Evolutionary conservation across 2,888 invertebrate species (phyloP), one percentile per base, ranked within the genome.

Genomic region (Lycia hirtaria): DNA sequence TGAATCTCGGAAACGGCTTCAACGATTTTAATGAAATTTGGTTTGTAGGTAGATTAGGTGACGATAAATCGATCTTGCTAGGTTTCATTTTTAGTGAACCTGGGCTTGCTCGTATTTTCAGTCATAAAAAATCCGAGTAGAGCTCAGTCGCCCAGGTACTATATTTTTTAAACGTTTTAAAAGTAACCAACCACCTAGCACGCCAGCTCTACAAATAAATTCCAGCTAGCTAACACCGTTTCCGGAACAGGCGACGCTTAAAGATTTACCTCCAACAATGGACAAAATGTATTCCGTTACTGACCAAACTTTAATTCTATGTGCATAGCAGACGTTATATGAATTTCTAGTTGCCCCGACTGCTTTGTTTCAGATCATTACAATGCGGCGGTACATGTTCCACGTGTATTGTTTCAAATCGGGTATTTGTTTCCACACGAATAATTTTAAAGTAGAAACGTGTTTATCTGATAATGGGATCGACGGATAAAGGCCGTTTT

Each of bases 341-440:
- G 72, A 76, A 73, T 72, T 76, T 73, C 71, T 75, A 75, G 73
- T 72, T 71, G 69, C 70, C 67, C 67, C 73, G 71, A 76, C 67
- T 69, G 72, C 78, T 82, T 80, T 80, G 80, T 84, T 82, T 80
- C 73, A 68, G 65, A 62, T 68, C 71, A 71, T 76, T 70, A 75
- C 72, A 76, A 77, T 78, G 72, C 74, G 69, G 58, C 62, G 62
- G 64, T 68, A 69, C 58, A 65, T 61, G 68, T 50, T 69, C 57
- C 60, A 53, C 45, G 56, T 58, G 68, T 62, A 76, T 78, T 78
- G 61, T 64, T 60, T 56, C 22, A 56, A 28, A 48, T 52, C 9
- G 37, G 30, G 48, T 58, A 53, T 58, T 58, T 58, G 57, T 58
- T 57, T 58, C 43, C 38, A 58, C 51, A 43, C 52, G 56, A 56